Evolutionary conservation across 2,797 vertebrate genomes (phyloP).

Genomic region (Chloroceryle inda): DNA sequence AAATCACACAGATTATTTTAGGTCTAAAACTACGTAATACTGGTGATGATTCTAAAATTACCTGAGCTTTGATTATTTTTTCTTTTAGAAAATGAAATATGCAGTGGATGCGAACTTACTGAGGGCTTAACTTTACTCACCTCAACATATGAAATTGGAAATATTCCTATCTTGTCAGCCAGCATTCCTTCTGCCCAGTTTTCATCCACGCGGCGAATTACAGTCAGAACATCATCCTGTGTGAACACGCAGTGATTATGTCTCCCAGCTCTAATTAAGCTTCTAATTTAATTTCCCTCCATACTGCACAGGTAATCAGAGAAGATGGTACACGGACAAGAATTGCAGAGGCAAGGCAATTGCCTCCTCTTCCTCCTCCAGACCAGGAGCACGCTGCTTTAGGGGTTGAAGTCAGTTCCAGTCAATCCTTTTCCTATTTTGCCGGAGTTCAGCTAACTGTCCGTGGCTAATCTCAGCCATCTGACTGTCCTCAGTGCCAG

Average conservation of each 20-base stretch:
- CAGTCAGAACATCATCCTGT: slow-evolving; percentile 96
- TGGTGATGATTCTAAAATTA: no score
- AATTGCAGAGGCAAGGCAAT: background rate
- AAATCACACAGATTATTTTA: background rate
- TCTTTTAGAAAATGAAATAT: background rate
- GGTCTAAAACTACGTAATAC: background rate
- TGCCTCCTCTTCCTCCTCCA: background rate
- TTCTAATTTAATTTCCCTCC: slow-evolving; percentile 8
- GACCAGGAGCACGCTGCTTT: background rate
- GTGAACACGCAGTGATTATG: slow-evolving; percentile 65
- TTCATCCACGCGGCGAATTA: slow-evolving; percentile 98
- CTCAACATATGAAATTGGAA: slow-evolving; percentile 98
- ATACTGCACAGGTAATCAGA: background rate
- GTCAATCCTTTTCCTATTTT: background rate
- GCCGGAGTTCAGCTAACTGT: background rate
- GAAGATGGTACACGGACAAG: background rate
- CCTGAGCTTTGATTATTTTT: background rate
- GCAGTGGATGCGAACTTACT: background rate
- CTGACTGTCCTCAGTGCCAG: background rate
- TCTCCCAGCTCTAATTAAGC: slow-evolving; percentile 11
- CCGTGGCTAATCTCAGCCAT: background rate
- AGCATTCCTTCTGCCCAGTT: slow-evolving; percentile 99
- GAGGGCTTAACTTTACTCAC: slow-evolving; percentile 79
- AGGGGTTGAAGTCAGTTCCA: background rate
- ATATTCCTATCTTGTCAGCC: slow-evolving; percentile 99